Base-by-base conservation (phyloP, 2,113 vertebrate genomes). In the Dipodomys spectabilis region DNA sequence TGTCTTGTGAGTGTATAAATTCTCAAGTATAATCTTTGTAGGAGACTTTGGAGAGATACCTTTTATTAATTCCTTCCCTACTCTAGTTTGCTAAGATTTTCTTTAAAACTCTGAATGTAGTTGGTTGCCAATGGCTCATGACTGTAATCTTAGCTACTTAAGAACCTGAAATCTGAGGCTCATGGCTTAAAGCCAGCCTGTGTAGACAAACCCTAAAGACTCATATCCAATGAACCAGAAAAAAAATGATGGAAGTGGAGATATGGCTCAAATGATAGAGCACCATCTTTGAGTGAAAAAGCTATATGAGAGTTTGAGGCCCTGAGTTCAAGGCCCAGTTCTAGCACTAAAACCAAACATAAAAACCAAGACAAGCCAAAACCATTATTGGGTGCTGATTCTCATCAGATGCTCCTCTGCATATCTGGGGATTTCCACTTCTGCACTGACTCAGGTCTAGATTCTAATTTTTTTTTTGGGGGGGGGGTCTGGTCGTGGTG, bases 11-110 rank as follows among this genome's bases (percentile, higher is more conserved):
- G 49, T 19, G 78, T 71, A 13, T 71, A 92, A 90, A 39, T 60
- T 90, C 30, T 71, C 60, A 89, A 64, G 20, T 53, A 69, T 77
- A 57, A 15, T 96, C 71, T 65, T 83, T 62, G 22, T 39, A 30
- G 53, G 60, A 73, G 44, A 5, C 2, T 75, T 81, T 60, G 84
- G 74, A 12, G 65, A 90, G 6, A 12, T 86, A 75, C 57, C 28
- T 5, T 90, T 39, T 90, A 78, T 49, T 91, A 28, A 65, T n/a
- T 79, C 4, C 8, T 18, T 88, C 64, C 30, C 62, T 84, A 27
- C 69, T 85, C 49, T 86, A 77, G 32, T 86, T 73, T 84, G 28
- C 45, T 79, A 68, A 91, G 84, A 69, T 88, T 93, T 93, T 88
- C 65, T 82, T 75, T 45, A 45, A 86, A 95, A 79, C 13, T 20